phyloP scores from a whole-genome alignment of 2,888 invertebrate species.

The Odontomyia ornata region DNA sequence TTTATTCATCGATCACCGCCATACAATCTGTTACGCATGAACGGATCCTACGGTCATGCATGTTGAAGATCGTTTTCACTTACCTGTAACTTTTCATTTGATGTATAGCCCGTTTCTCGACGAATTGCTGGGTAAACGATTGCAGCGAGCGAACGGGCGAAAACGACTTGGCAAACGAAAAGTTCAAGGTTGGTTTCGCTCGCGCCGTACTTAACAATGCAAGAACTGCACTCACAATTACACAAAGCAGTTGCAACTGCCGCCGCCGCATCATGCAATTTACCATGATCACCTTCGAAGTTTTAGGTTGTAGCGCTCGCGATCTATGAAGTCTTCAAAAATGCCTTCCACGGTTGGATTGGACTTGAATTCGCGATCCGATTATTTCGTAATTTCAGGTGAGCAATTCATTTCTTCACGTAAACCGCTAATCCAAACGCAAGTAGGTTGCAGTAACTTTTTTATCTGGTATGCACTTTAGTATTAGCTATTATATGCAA shows the following conservation, averaged over 20 bases:
- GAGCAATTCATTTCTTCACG: background rate
- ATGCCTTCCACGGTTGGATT: too few species aligned
- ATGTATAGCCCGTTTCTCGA: conserved; percentile 60
- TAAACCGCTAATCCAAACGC: background rate
- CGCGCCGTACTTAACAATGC: conserved; percentile 58
- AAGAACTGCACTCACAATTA: conserved; percentile 57
- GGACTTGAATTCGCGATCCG: background rate
- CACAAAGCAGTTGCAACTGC: conserved; percentile 56
- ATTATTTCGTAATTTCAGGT: background rate
- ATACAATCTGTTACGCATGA: background rate
- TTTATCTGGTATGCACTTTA: too few species aligned
- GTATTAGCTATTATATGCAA: too few species aligned
- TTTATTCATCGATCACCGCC: background rate
- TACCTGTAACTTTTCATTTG: conserved; percentile 65
- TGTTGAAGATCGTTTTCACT: conserved; percentile 48
- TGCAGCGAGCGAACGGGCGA: conserved; percentile 59
- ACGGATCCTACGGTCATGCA: background rate
- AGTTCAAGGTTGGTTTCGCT: conserved; percentile 63
- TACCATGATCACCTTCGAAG: conserved; percentile 22
- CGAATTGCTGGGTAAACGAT: conserved; percentile 62
- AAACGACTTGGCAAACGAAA: conserved; percentile 59
- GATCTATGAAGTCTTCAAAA: too few species aligned
- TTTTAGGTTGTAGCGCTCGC: background rate
- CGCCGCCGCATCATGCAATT: conserved; percentile 52
- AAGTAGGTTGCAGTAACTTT: too few species aligned